Evolutionary conservation across 2,113 vertebrate genomes (phyloP).

Genomic region (Lipotes vexillifer): DNA sequence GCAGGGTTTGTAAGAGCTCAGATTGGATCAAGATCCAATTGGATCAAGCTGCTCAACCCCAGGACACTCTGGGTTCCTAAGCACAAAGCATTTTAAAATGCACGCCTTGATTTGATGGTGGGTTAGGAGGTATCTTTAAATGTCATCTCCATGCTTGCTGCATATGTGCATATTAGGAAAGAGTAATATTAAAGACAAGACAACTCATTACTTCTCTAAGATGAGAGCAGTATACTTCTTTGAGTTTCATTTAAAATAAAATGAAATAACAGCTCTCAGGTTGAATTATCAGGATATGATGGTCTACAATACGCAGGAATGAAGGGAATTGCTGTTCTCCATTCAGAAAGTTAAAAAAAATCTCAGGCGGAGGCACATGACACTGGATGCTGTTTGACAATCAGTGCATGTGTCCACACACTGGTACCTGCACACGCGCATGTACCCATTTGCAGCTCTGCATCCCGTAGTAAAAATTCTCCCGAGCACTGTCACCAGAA

Average conservation of each 20-base stretch:
- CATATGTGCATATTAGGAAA: neutral
- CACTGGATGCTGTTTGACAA: neutral
- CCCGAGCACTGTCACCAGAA: neutral
- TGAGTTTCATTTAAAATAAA: conserved; percentile 39
- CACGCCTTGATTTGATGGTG: neutral
- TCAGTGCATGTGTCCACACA: rapidly evolving
- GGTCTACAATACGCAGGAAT: conserved; percentile 15
- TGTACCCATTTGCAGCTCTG: neutral
- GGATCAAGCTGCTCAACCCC: neutral
- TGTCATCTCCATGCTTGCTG: neutral
- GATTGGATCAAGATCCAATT: neutral
- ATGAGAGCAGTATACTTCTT: neutral
- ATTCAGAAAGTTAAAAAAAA: conserved; percentile 11
- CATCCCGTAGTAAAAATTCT: neutral
- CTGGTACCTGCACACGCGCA: rapidly evolving
- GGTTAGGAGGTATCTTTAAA: neutral
- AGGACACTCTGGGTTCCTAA: neutral
- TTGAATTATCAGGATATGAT: conserved; percentile 43
- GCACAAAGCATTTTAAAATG: neutral
- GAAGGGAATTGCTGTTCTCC: conserved; percentile 54
- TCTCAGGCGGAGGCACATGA: neutral
- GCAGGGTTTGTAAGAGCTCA: neutral
- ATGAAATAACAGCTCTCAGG: neutral
- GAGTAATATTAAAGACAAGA: neutral
- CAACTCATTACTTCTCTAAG: neutral